Conservation (phyloP, 2,888 invertebrate genomes). For the Drosophila atripex region DNA sequence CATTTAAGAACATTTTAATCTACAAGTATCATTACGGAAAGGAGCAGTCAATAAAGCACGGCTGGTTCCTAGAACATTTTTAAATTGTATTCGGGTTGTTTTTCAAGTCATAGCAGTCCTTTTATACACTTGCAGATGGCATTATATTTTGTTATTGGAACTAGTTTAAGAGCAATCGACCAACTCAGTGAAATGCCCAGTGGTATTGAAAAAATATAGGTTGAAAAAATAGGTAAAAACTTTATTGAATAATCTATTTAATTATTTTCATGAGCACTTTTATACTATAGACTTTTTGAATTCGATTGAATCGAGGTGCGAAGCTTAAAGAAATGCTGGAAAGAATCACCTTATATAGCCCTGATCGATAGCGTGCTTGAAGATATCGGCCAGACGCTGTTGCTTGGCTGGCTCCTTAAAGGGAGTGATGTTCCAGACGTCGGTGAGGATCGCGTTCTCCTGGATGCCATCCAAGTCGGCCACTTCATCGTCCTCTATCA, state of each 20-base stretch:
- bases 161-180: too few relatives aligned
- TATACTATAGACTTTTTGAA: not conserved
- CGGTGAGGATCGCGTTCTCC: slow-evolving; percentile 84
- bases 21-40: not conserved
- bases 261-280: too few relatives aligned
- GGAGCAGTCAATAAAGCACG: not conserved
- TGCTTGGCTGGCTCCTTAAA: slow-evolving; percentile 86
- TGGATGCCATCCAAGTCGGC: slow-evolving; percentile 84
- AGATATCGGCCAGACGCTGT: slow-evolving; percentile 86
- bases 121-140: too few relatives aligned
- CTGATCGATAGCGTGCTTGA: slow-evolving; percentile 87
- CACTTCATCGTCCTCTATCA: slow-evolving; percentile 85
- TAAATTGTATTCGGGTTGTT: too few relatives aligned
- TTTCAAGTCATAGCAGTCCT: too few relatives aligned
- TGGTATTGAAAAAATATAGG: too few relatives aligned
- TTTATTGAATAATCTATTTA: too few relatives aligned
- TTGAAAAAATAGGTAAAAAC: too few relatives aligned
- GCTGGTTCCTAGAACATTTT: not conserved
- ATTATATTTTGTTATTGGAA: too few relatives aligned
- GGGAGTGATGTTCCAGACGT: slow-evolving; percentile 87
- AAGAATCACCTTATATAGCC: slow-evolving; percentile 84
- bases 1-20: not conserved
- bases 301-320: not conserved
- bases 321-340: not conserved
- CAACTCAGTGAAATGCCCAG: too few relatives aligned